A percentile compares a stretch with the other conserved stretches of the same genome.
phyloP scores from a whole-genome alignment of 2,113 vertebrate species.

The Lonchura striata region DNA sequence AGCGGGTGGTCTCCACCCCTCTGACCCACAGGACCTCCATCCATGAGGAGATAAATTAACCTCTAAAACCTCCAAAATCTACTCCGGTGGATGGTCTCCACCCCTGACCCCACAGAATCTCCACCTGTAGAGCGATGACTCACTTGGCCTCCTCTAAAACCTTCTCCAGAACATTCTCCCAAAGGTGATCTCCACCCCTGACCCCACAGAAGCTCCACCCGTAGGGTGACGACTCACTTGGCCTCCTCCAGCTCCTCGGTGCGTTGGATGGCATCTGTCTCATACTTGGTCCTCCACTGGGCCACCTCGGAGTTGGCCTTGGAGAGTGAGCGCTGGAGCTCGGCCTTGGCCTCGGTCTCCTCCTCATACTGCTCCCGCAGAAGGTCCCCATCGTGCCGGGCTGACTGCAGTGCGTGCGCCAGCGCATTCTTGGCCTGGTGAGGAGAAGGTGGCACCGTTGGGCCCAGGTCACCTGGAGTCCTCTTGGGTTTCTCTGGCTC shows the following conservation, averaged over 20 bases:
- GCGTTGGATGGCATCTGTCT: conserved; percentile 86
- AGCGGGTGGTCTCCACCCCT: background rate
- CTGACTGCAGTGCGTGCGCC: conserved; percentile 83
- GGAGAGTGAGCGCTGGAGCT: conserved; percentile 70
- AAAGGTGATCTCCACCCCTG: accelerated
- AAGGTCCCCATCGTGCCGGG: conserved; percentile 84
- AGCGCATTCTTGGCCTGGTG: conserved; percentile 84
- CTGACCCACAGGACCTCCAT: background rate
- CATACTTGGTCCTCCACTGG: conserved; percentile 29
- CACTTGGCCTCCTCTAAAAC: background rate
- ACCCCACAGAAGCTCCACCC: background rate
- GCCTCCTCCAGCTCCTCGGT: background rate
- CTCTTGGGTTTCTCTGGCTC: background rate
- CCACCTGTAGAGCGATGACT: accelerated
- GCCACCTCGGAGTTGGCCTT: conserved; percentile 10
- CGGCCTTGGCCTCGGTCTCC: conserved; percentile 84
- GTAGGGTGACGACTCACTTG: background rate
- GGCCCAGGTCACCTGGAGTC: accelerated
- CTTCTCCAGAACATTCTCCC: background rate
- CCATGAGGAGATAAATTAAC: too few species aligned
- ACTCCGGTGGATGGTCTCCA: background rate
- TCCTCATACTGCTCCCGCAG: conserved; percentile 87
- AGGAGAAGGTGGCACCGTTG: accelerated
- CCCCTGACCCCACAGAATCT: too few species aligned
- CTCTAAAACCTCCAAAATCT: background rate